These are phyloP conservation scores for Drosophila nannoptera DNA, from an alignment of 1,140 invertebrate species.

Conservation along the genomic window DNA sequence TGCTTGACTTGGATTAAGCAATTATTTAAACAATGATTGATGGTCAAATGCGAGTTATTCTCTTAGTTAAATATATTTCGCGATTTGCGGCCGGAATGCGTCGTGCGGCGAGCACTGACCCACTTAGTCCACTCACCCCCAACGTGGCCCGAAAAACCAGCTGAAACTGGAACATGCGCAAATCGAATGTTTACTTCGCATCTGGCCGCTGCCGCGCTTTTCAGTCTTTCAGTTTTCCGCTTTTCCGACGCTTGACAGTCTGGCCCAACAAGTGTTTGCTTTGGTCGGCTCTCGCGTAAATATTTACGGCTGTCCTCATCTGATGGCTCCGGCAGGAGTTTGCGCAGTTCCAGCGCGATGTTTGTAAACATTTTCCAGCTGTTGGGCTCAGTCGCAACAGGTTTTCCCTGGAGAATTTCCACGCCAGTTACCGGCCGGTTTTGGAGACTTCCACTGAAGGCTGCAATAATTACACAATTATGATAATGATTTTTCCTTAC, in stretches of 20 bases:
- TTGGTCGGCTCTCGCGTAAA: constrained; percentile 56
- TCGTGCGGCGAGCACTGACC: constrained; percentile 52
- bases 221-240: neutral
- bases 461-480: no score
- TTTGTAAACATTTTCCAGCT: constrained; percentile 61
- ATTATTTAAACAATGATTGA: neutral
- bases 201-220: constrained; percentile 40
- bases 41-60: neutral
- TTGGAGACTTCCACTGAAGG: neutral
- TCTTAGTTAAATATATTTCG: neutral
- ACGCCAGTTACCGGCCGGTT: neutral
- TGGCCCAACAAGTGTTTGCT: constrained; percentile 68
- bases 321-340: constrained; percentile 38
- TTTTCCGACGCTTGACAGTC: constrained; percentile 8
- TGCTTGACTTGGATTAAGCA: neutral
- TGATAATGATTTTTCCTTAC: no score
- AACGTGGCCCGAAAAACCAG: constrained; percentile 41
- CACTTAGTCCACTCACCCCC: constrained; percentile 58
- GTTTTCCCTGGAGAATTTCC: constrained; percentile 28
- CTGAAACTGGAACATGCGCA: constrained; percentile 71
- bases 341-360: constrained; percentile 56
- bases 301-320: constrained; percentile 53
- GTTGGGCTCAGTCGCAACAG: constrained; percentile 37
- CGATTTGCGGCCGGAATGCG: constrained; percentile 26
- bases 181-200: constrained; percentile 53